Conservation (phyloP, 2,888 invertebrate species). For the Kryphioiulus occultus region DNA sequence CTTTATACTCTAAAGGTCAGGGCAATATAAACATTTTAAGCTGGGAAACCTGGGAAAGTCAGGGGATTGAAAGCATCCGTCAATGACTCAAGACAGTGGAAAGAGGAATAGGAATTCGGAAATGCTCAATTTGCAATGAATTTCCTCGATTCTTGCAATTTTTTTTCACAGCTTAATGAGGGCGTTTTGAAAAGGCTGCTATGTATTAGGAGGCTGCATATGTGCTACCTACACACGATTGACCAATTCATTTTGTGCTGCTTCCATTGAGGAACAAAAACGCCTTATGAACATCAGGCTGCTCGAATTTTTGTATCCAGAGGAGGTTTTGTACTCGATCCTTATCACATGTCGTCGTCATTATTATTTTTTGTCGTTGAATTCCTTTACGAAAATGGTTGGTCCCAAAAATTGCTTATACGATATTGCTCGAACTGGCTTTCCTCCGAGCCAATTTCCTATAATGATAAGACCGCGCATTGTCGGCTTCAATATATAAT, state of each 20-base stretch:
- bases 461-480: slow-evolving; percentile 14
- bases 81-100: no score
- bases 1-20: no score
- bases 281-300: neutral
- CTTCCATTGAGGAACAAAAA: neutral
- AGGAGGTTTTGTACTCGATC: slow-evolving; percentile 21
- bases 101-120: neutral
- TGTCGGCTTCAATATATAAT: slow-evolving; percentile 1
- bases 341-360: neutral
- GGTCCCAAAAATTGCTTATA: neutral
- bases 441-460: neutral
- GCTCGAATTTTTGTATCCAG: neutral
- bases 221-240: neutral
- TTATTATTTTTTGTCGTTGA: neutral
- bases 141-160: neutral
- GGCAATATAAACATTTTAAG: no score
- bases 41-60: no score
- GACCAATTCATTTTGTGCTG: neutral
- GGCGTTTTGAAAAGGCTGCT: no score
- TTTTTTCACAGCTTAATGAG: neutral
- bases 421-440: slow-evolving; percentile 28
- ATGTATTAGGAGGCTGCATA: neutral
- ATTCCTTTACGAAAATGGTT: neutral
- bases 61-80: neutral
- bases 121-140: neutral